phyloP scores from a whole-genome alignment of 64 coral and sea anemone genomes.

The Platygyra sinensis region DNA sequence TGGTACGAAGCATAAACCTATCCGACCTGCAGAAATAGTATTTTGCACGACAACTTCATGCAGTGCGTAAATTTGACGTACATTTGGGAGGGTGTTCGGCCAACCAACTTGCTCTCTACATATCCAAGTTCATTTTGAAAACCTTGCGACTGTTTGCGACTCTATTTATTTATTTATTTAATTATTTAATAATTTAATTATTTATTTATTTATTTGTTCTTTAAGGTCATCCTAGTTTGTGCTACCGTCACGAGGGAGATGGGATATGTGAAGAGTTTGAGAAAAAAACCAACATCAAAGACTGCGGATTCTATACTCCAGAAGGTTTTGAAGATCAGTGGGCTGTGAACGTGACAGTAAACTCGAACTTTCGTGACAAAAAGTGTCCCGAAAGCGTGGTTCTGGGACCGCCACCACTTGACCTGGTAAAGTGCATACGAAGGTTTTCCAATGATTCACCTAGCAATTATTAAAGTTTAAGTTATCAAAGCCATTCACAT shows the following conservation, averaged over 20 bases:
- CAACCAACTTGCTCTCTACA: no score
- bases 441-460: not conserved
- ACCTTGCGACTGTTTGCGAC: no score
- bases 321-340: conserved; percentile 94
- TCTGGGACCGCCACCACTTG: conserved; percentile 56
- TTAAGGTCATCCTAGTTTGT: conserved; percentile 88
- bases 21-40: no score
- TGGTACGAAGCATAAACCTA: no score
- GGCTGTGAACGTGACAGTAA: conserved; percentile 57
- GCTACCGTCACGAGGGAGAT: conserved; percentile 92
- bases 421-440: conserved; percentile 63
- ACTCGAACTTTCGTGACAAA: conserved; percentile 5
- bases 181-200: no score
- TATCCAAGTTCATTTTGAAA: no score
- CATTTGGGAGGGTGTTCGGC: no score
- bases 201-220: not conserved
- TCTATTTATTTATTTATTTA: no score
- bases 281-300: conserved; percentile 83
- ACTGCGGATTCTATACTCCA: conserved; percentile 98
- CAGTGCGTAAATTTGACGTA: no score
- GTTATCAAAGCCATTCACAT: not conserved
- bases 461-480: not conserved
- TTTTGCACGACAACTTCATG: no score
- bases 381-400: conserved; percentile 63
- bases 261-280: conserved; percentile 96